Evolutionary conservation across 2,888 invertebrate genomes (phyloP), one percentile per base, ranked within the genome.

Genomic region (Volucella zonaria): DNA sequence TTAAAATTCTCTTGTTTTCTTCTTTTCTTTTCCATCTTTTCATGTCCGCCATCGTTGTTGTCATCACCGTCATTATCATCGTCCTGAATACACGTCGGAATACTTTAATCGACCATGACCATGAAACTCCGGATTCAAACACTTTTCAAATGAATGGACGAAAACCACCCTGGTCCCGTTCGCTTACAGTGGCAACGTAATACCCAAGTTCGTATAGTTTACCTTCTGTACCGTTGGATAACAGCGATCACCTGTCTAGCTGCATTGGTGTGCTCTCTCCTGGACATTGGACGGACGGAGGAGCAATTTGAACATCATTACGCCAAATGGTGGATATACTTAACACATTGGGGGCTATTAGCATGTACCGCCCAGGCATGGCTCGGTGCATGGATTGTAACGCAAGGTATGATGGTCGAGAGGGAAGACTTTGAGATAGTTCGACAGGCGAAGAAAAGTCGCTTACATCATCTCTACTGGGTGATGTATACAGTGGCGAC

Each of bases 241-340:
- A 90, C 92, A 86, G 92, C 92, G 78, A 92, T 92, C 82, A 91
- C 91, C 40, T 92, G 92, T 78, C 86, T 92, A 87, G 92, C 92
- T n/a, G 92, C 92, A 0, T 87, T 92, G 77, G 92, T 92, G 3
- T 92, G 92, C 87, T 92, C 92, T 31, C 87, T 91, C 56, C 89
- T 92, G 82, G 92, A 92, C 86, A 90, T 92, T 73, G 92, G 92
- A 9, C 91, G 92, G 23, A 90, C 91, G n/a, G 92, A 92, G 45
- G 92, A 92, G 86, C 92, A 91, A 51, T 91, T 89, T 78, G 92
- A 92, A 88, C 90, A 92, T 87, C 92, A 92, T 87, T 91, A 92
- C 83, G 92, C 92, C 83, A 92, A 92, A 88, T 92, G 92, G 92
- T 92, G 92, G 92, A 92, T 92, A 75, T 92, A 92, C 85, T 86